Percentiles rank a stretch among this genome's conserved stretches.
phyloP scores from a whole-genome alignment of 2,797 vertebrate species.

The Microctenopoma stevenorrisi region DNA sequence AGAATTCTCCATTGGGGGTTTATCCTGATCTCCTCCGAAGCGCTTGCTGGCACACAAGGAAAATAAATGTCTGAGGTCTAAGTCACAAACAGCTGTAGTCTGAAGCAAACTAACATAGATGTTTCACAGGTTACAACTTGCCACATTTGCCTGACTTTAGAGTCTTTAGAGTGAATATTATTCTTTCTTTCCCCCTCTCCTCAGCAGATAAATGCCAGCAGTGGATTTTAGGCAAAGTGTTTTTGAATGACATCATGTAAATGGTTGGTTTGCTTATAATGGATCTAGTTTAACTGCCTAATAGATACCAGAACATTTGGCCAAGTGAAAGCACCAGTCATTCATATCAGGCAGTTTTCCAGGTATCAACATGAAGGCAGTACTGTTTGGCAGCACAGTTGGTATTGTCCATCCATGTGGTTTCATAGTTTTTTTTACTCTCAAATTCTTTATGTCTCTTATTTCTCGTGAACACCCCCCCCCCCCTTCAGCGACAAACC shows the following conservation, averaged over 20 bases:
- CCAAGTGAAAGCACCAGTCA: conserved; percentile 9
- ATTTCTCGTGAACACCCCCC: no score
- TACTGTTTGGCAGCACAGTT: conserved; percentile 38
- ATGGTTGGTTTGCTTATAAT: conserved; percentile 41
- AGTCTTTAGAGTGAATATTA: conserved; percentile 10
- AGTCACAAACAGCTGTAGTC: conserved; percentile 56
- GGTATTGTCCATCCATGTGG: conserved; percentile 64
- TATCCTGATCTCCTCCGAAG: conserved; percentile 35
- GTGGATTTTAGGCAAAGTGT: conserved; percentile 53
- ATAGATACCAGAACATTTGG: conserved; percentile 57
- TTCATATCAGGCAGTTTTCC: conserved; percentile 31
- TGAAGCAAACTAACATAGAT: conserved; percentile 28
- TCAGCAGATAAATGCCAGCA: conserved; percentile 31
- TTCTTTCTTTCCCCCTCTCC: conserved; percentile 41
- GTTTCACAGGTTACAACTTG: conserved; percentile 43
- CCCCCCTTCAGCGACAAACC: conserved; percentile 11
- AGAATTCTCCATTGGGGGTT: conserved; percentile 40
- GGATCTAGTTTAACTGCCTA: conserved; percentile 56
- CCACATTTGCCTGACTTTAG: conserved; percentile 42
- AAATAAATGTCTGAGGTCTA: conserved; percentile 51
- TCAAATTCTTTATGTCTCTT: conserved; percentile 1
- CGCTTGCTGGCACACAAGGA: conserved; percentile 38
- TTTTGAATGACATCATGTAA: conserved; percentile 56
- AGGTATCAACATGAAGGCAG: conserved; percentile 21
- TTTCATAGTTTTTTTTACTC: conserved; percentile 9